Percentiles rank a stretch among this genome's conserved stretches.
Evolutionary conservation across 2,113 vertebrate species (phyloP).

Genomic region (Scolopax mira): DNA sequence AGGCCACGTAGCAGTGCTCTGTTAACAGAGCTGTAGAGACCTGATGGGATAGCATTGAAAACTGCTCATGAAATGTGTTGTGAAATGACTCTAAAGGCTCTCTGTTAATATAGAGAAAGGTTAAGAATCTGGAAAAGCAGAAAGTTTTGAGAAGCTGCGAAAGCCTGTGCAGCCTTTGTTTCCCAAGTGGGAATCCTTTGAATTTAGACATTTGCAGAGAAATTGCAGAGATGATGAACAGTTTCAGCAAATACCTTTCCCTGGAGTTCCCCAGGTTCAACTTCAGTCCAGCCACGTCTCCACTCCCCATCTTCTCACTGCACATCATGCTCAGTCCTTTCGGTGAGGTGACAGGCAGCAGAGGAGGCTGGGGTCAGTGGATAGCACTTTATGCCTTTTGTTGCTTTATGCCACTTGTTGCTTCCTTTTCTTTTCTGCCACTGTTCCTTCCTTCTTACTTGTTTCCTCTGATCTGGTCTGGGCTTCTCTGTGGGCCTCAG

Average conservation of each 20-base stretch:
- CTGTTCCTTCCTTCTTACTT: not conserved
- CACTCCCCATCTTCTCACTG: not conserved
- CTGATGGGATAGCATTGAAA: not conserved
- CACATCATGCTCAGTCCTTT: rapidly evolving
- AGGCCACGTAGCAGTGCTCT: not conserved
- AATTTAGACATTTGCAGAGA: not conserved
- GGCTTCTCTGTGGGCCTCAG: not conserved
- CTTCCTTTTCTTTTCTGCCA: not conserved
- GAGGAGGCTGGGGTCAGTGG: not conserved
- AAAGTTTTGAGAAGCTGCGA: not conserved
- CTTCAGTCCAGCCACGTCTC: not conserved
- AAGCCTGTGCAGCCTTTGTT: not conserved
- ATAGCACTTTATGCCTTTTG: too few relatives aligned
- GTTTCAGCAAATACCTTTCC: not conserved
- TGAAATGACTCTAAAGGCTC: not conserved
- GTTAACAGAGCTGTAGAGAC: not conserved
- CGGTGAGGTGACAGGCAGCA: not conserved
- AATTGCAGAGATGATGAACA: rapidly evolving
- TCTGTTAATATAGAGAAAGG: not conserved
- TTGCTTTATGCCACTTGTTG: not conserved
- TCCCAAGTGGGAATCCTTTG: not conserved
- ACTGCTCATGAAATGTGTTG: not conserved
- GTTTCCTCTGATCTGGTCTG: not conserved
- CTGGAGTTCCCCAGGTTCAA: not conserved
- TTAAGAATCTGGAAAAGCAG: not conserved